phyloP scores from a whole-genome alignment of 2,113 vertebrate genomes.

The Noctilio leporinus region DNA sequence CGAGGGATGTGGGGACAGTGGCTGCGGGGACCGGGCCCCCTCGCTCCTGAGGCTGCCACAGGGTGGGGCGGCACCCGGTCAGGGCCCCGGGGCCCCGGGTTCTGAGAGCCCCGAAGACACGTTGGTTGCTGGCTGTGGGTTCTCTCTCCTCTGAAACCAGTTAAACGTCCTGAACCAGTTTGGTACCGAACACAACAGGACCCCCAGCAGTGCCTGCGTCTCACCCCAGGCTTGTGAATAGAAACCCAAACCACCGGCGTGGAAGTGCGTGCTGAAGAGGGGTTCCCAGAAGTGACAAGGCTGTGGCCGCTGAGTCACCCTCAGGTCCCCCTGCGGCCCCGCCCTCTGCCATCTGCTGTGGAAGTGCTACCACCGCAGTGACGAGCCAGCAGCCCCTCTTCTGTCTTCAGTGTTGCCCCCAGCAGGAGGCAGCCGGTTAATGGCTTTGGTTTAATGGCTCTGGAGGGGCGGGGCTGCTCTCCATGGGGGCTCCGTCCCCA shows the following conservation, averaged over 20 bases:
- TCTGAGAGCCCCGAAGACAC: too few relatives aligned
- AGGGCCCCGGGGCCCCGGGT: too few relatives aligned
- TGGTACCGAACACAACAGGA: neutral
- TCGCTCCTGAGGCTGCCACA: too few relatives aligned
- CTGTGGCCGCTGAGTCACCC: neutral
- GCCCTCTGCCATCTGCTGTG: neutral
- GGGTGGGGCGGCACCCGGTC: too few relatives aligned
- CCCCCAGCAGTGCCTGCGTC: neutral
- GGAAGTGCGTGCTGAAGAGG: neutral
- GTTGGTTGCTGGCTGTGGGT: neutral
- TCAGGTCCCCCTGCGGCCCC: neutral
- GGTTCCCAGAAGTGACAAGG: constrained; percentile 39
- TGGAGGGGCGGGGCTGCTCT: too few relatives aligned
- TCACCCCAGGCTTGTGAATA: neutral
- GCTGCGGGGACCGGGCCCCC: too few relatives aligned
- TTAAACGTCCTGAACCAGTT: neutral
- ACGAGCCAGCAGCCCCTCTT: neutral
- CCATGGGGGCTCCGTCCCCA: fast-evolving
- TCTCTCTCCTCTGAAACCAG: neutral
- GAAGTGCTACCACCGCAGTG: neutral
- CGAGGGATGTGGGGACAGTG: neutral
- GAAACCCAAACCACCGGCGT: neutral
- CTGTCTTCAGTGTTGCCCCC: neutral
- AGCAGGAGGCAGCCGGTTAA: neutral
- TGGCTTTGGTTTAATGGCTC: neutral